Conservation (phyloP, 2,113 vertebrate genomes). For the Labeo rohita region DNA sequence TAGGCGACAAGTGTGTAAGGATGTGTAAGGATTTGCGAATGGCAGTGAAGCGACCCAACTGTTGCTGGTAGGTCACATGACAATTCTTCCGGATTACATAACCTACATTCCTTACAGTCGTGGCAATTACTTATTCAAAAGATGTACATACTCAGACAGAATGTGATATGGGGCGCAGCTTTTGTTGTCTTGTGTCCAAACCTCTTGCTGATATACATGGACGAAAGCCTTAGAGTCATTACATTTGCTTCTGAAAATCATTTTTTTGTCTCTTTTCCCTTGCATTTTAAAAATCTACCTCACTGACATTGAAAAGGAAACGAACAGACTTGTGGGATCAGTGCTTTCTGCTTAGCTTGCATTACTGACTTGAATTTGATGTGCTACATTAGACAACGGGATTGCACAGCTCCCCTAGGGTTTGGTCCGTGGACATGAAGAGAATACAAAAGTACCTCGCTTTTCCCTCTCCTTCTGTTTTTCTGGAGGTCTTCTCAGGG, state of each 20-base stretch:
- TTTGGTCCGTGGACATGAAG: slow-evolving; percentile 41
- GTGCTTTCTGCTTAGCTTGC: slow-evolving; percentile 64
- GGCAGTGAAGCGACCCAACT: too few species aligned
- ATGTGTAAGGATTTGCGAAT: too few species aligned
- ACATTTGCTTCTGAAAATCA: slow-evolving; percentile 43
- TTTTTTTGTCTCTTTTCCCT: background rate
- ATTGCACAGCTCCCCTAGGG: slow-evolving; percentile 44
- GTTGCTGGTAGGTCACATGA: too few species aligned
- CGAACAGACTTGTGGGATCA: slow-evolving; percentile 59
- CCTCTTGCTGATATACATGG: background rate
- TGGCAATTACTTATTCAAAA: too few species aligned
- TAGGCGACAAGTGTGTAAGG: too few species aligned
- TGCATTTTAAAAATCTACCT: slow-evolving; percentile 27
- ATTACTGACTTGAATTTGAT: slow-evolving; percentile 61
- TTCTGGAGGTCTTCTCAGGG: slow-evolving; percentile 34
- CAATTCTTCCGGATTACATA: too few species aligned
- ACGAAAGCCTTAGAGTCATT: slow-evolving; percentile 21
- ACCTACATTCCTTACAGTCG: too few species aligned
- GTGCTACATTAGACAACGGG: slow-evolving; percentile 60
- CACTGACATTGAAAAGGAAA: slow-evolving; percentile 57
- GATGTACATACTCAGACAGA: background rate
- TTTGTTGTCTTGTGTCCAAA: background rate
- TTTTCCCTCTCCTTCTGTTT: slow-evolving; percentile 16
- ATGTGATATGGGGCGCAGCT: background rate
- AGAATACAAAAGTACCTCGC: slow-evolving; percentile 39